A percentile compares a stretch with the other conserved stretches of the same genome.
phyloP scores from a whole-genome alignment of 2,888 invertebrate species.

The Sicus ferrugineus region DNA sequence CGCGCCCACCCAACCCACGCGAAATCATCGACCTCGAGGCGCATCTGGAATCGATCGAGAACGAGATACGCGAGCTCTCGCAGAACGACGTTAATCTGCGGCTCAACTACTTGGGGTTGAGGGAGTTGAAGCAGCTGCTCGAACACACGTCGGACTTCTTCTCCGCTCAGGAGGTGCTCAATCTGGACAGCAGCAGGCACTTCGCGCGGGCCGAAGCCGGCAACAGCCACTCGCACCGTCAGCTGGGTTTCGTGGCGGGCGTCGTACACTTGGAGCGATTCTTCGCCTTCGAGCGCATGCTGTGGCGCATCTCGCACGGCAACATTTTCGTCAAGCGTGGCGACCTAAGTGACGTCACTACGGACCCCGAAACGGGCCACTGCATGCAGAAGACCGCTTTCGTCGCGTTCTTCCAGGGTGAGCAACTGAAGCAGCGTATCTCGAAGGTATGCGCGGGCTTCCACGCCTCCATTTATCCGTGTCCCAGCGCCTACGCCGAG shows the following conservation, averaged over 20 bases:
- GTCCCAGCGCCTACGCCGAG: conserved; percentile 82
- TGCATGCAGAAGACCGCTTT: conserved; percentile 85
- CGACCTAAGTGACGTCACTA: conserved; percentile 78
- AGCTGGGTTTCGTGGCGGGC: conserved; percentile 80
- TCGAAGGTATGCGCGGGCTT: conserved; percentile 91
- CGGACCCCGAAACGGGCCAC: conserved; percentile 77
- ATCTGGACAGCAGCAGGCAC: conserved; percentile 73
- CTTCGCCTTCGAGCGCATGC: conserved; percentile 85
- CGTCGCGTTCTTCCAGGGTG: conserved; percentile 84
- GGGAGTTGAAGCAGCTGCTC: conserved; percentile 90
- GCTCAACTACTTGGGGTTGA: conserved; percentile 91
- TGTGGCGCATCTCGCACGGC: conserved; percentile 89
- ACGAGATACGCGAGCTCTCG: conserved; percentile 92
- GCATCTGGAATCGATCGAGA: conserved; percentile 95
- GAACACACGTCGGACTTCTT: conserved; percentile 82
- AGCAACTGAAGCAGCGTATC: conserved; percentile 83
- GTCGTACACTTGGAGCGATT: conserved; percentile 84
- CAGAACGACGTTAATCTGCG: conserved; percentile 94
- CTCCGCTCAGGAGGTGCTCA: conserved; percentile 63
- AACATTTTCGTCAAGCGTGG: conserved; percentile 85
- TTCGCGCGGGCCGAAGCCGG: conserved; percentile 68
- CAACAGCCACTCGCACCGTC: conserved; percentile 62
- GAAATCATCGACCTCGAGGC: conserved; percentile 84
- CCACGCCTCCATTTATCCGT: conserved; percentile 86
- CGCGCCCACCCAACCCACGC: conserved; percentile 78